Conservation (phyloP, 2,888 invertebrate species). For the Mythimna ferrago region DNA sequence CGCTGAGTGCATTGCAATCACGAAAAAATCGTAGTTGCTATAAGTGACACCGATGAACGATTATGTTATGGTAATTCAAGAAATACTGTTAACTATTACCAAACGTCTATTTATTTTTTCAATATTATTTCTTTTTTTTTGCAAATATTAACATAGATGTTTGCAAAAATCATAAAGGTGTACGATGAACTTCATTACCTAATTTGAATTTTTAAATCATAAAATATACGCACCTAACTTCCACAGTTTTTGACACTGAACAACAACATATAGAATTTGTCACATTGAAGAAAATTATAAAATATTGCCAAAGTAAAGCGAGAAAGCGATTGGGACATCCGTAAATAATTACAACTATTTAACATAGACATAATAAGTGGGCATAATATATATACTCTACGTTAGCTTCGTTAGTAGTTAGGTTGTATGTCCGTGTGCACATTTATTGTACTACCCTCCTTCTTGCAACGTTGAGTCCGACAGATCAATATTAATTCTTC, state of each 20-base stretch:
- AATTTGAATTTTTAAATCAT: neutral
- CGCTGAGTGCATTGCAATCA: conserved; percentile 9
- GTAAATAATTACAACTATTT: conserved; percentile 2
- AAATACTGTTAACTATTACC: conserved; percentile 10
- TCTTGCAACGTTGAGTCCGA: conserved; percentile 15
- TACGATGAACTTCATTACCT: neutral
- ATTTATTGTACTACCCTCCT: neutral
- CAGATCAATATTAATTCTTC: conserved; percentile 63
- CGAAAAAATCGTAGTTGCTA: conserved; percentile 12
- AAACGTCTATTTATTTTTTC: conserved; percentile 8
- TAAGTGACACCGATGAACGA: conserved; percentile 6
- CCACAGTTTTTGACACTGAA: neutral
- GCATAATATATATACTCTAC: neutral
- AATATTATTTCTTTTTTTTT: too few species aligned
- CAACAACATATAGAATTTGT: neutral
- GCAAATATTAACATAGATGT: neutral
- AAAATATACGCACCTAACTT: neutral
- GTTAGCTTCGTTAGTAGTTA: conserved; percentile 20
- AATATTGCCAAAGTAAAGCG: too few species aligned
- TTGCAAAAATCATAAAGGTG: neutral
- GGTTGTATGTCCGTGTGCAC: conserved; percentile 2
- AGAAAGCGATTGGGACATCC: conserved; percentile 2
- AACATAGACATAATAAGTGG: neutral
- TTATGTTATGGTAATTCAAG: conserved; percentile 19
- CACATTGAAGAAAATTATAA: conserved; percentile 2